Conservation (phyloP, 2,797 vertebrate genomes). For the Ctenochaetus hawaiiensis region DNA sequence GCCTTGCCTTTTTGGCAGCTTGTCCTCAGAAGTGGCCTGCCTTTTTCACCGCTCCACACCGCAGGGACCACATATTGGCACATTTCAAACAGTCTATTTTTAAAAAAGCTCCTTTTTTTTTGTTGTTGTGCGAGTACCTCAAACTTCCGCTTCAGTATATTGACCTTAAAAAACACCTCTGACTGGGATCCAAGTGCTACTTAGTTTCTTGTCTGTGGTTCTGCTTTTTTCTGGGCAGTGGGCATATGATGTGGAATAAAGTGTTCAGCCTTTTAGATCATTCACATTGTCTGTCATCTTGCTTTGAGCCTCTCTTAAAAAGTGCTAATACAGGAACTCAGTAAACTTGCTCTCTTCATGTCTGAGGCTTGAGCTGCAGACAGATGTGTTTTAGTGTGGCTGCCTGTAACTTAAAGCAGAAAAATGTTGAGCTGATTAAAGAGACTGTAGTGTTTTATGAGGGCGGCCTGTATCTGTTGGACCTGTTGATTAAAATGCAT, state of each 20-base stretch:
- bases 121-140: slow-evolving; percentile 81
- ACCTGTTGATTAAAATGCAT: slow-evolving; percentile 17
- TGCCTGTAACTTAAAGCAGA: slow-evolving; percentile 2
- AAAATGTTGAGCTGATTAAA: slow-evolving; percentile 5
- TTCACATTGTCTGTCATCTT: slow-evolving; percentile 66
- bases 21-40: slow-evolving; percentile 81
- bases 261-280: slow-evolving; percentile 59
- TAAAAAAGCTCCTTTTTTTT: slow-evolving; percentile 66
- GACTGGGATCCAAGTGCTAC: slow-evolving; percentile 71
- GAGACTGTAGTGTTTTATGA: not conserved
- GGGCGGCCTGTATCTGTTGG: not conserved
- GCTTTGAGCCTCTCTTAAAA: slow-evolving; percentile 61
- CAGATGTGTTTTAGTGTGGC: slow-evolving; percentile 43
- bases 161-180: slow-evolving; percentile 81
- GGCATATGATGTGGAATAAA: slow-evolving; percentile 73
- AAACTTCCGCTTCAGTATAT: slow-evolving; percentile 79
- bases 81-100: slow-evolving; percentile 81
- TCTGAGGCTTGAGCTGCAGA: slow-evolving; percentile 46
- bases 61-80: slow-evolving; percentile 85
- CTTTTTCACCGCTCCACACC: slow-evolving; percentile 77
- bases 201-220: slow-evolving; percentile 74
- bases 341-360: slow-evolving; percentile 57
- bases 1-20: slow-evolving; percentile 75
- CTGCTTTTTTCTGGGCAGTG: slow-evolving; percentile 74
- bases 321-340: slow-evolving; percentile 52